Percentiles rank a stretch among this genome's conserved stretches.
phyloP scores from a whole-genome alignment of 2,113 vertebrate species.

The Mixornis gularis region DNA sequence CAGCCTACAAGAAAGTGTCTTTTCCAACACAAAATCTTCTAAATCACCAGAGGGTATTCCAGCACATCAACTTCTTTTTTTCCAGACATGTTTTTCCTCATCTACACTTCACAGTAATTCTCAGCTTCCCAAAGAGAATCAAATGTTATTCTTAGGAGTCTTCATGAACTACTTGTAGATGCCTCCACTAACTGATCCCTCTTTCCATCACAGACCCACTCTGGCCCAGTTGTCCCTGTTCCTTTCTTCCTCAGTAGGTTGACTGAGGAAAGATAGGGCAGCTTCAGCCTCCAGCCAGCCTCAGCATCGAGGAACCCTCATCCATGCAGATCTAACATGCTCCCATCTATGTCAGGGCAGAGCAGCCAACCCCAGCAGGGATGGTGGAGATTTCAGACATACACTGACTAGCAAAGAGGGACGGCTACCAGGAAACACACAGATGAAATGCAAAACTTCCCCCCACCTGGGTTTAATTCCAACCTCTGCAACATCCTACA shows the following conservation, averaged over 20 bases:
- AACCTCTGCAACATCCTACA: neutral
- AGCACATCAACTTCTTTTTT: neutral
- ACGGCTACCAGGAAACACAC: rapidly evolving
- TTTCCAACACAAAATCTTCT: neutral
- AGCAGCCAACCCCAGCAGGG: neutral
- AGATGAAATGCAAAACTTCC: neutral
- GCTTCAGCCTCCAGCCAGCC: neutral
- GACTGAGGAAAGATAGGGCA: neutral
- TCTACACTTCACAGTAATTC: neutral
- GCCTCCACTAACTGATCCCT: neutral
- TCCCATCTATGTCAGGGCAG: neutral
- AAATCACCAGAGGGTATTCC: neutral
- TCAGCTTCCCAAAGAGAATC: neutral
- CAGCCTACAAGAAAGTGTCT: neutral
- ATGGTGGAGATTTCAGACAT: neutral
- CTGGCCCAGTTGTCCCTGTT: neutral
- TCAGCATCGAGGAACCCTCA: neutral
- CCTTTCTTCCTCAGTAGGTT: neutral
- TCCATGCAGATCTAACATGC: neutral
- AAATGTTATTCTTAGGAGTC: neutral
- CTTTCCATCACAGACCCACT: neutral
- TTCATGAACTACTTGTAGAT: neutral
- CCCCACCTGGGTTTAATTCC: neutral
- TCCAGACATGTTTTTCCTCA: neutral
- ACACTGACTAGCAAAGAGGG: neutral